Evolutionary conservation across 1,140 invertebrate genomes (phyloP), one percentile per base, ranked within the genome.

Genomic region (Penaeus chinensis): DNA sequence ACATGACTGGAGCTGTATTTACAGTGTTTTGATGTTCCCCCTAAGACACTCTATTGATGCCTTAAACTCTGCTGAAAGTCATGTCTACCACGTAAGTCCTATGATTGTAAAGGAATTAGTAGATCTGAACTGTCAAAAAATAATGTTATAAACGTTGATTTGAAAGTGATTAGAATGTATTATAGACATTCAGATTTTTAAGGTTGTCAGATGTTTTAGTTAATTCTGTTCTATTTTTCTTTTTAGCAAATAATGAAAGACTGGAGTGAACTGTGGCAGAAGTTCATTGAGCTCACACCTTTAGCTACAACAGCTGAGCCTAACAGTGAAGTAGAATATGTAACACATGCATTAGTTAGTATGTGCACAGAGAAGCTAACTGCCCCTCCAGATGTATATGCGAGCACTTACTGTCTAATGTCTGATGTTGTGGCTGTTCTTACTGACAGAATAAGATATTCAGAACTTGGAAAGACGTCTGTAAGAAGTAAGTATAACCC

Each of bases 1-100:
- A 37, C 89, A 90, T 78, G 90, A 90, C 62, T 90, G 85, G 77
- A 83, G 71, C 37, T 89, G 89, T 62, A 86, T 90, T 60, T 89
- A 90, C 78, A 82, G 47, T 60, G 77, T 89, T 20, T 77, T 90
- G 18, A 82, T 90, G 37, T 87, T 90, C 80, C 90, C 90, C 7
- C 22, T 90, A 10, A 84, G 74, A 54, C 89, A 79, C n/a, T 80
- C 90, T n/a, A 32, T 71, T n/a, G 80, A 79, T 24, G 79, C 79
- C 10, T 74, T 90, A n/a, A 82, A n/a, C 47, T 60, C 74, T 13
- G 47, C 66, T 18, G 78, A 63, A 20, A 20, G 63, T 19, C 54
- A 66, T 22, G 42, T 77, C 24, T 66, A 65, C 37, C 63, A 85
- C n/a, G 85, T 82, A 63, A 86, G 81, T 65, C 76, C 60, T 63